Percentiles rank a stretch among this genome's conserved stretches.
phyloP scores from a whole-genome alignment of 2,888 invertebrate genomes.

The Agriotes lineatus region DNA sequence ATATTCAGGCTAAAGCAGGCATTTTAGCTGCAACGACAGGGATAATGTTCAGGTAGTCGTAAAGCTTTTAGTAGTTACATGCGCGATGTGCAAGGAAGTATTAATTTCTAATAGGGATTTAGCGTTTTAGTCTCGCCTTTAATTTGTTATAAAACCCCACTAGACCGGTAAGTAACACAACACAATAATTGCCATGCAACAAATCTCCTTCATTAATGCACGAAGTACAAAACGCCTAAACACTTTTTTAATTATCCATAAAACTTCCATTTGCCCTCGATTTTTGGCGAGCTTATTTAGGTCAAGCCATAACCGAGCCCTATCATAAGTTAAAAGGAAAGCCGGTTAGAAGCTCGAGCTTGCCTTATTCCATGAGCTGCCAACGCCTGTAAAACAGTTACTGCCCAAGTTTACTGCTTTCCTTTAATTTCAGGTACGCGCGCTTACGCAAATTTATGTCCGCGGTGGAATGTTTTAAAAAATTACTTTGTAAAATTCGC shows the following conservation, averaged over 20 bases:
- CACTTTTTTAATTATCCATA: background rate
- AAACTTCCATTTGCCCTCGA: background rate
- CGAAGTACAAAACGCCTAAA: background rate
- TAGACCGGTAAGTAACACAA: too few relatives aligned
- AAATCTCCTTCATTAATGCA: background rate
- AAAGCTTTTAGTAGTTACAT: too few relatives aligned
- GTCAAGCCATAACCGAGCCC: constrained; percentile 18
- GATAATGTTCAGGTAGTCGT: too few relatives aligned
- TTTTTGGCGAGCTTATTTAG: constrained; percentile 18
- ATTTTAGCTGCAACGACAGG: too few relatives aligned
- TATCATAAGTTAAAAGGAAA: constrained; percentile 22
- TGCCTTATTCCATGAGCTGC: constrained; percentile 13
- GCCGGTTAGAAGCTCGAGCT: constrained; percentile 4
- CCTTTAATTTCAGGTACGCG: constrained; percentile 33
- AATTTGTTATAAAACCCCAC: too few relatives aligned
- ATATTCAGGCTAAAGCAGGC: too few relatives aligned
- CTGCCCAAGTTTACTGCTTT: constrained; percentile 25
- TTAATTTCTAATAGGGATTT: too few relatives aligned
- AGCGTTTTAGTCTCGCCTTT: background rate
- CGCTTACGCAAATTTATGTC: constrained; percentile 12
- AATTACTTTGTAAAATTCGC: constrained; percentile 22
- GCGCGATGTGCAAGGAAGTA: too few relatives aligned
- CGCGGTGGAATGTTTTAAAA: background rate
- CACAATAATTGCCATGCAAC: background rate
- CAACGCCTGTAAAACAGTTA: constrained; percentile 29